Percentiles rank a stretch among this genome's conserved stretches.
Conservation (phyloP, 2,888 invertebrate species). For the Lepidochrysops patricia region DNA sequence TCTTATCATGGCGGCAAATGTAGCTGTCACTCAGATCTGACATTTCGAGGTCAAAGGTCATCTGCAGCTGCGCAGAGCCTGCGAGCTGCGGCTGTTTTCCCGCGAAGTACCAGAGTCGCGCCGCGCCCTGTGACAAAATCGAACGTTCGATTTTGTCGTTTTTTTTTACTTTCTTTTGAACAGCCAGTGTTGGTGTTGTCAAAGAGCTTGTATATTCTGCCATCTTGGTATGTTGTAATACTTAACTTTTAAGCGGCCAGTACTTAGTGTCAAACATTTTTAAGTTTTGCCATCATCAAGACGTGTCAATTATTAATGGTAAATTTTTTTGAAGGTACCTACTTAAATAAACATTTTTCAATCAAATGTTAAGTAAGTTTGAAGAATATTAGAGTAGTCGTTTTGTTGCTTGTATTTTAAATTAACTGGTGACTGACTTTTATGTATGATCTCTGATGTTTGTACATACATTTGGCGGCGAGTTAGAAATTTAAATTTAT, state of each 20-base stretch:
- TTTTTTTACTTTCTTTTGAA: no score
- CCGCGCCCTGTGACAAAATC: neutral
- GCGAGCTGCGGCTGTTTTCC: neutral
- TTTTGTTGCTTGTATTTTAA: neutral
- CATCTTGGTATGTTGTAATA: no score
- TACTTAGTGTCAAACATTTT: no score
- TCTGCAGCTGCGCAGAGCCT: neutral
- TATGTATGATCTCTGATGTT: neutral
- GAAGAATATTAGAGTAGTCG: no score
- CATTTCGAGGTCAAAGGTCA: constrained; percentile 3
- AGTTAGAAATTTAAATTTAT: neutral
- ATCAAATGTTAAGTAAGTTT: no score
- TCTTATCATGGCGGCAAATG: neutral
- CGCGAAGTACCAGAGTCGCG: neutral
- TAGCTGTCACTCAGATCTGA: neutral
- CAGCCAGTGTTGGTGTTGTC: no score
- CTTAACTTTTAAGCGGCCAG: no score
- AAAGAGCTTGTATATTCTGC: no score
- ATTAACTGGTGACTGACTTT: neutral
- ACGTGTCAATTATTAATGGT: no score
- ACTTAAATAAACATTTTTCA: no score
- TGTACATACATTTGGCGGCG: neutral
- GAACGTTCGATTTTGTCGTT: neutral
- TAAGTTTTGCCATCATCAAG: no score
- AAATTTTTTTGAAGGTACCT: no score